Evolutionary conservation across 1,140 invertebrate species (phyloP), one percentile per base, ranked within the genome.

Genomic region (Drosophila subpulchrella): DNA sequence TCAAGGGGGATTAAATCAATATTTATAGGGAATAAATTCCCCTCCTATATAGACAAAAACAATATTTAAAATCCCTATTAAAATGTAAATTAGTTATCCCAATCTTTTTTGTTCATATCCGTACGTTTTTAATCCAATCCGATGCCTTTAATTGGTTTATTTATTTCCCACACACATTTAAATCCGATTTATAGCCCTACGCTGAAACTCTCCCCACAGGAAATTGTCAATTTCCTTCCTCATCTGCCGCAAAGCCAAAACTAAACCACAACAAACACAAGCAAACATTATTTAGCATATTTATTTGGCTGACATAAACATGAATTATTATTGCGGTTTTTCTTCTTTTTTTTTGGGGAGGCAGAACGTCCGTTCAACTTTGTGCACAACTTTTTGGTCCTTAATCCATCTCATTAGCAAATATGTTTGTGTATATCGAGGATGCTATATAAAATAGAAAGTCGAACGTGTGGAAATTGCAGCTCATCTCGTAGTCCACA

Each of bases 331-430:
- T 71, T 71, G 68, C 38, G 65, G 65, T 36, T 32, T 44, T 34
- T 10, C 8, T 10, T 32, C 6, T 30, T 32, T 24, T 46, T 32
- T 36, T 12, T 15, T 1, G 38, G 6, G 11, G 10, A 11, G 24
- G 12, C 17, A 8, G 12, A 8, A 4, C 24, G 20, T 13, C 24
- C 24, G 61, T 36, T 48, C 65, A 66, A 68, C 65, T 68, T 68
- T 68, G 61, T 54, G 47, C 65, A 67, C 65, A 68, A 66, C 61
- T 68, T 68, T 72, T 71, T 30, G 68, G 54, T 58, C 68, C 66
- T 71, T 71, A 72, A 72, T 72, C 68, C 75, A 75, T 68, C 63
- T 83, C 81, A 85, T 84, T 84, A 84, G 81, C 68, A 82, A 70
- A 65, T 56, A 63, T 63, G 60, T 60, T 59, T 24, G 15, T n/a